A percentile compares a stretch with the other conserved stretches of the same genome.
Conservation (phyloP, 1,140 invertebrate genomes). For the Acromyrmex echinatior region DNA sequence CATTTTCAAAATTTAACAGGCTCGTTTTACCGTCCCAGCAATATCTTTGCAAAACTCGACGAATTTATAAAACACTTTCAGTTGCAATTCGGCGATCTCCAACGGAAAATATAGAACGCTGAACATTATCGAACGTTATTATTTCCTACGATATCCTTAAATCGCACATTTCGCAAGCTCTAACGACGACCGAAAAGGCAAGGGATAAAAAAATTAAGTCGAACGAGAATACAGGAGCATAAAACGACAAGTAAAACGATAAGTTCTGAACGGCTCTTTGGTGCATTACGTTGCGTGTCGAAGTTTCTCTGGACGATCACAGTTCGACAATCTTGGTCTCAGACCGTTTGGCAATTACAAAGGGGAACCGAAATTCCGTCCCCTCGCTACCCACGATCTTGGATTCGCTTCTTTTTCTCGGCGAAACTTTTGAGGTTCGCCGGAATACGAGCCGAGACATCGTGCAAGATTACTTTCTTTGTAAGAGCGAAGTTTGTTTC, state of each 20-base stretch:
- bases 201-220: conserved; percentile 5
- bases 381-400: conserved; percentile 19
- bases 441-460: conserved; percentile 69
- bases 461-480: conserved; percentile 78
- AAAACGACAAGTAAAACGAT: background rate
- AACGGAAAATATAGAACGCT: background rate
- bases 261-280: conserved; percentile 20
- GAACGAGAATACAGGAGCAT: background rate
- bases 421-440: conserved; percentile 72
- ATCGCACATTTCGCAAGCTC: background rate
- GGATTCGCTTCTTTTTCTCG: conserved; percentile 60
- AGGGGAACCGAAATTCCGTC: conserved; percentile 62
- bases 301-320: conserved; percentile 45
- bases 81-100: background rate
- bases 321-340: conserved; percentile 33
- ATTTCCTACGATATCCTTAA: background rate
- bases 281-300: conserved; percentile 17
- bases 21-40: background rate
- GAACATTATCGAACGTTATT: background rate
- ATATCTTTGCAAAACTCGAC: background rate
- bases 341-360: conserved; percentile 75
- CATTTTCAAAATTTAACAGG: background rate
- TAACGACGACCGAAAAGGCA: background rate
- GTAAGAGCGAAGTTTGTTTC: conserved; percentile 75
- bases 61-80: background rate